Evolutionary conservation across 2,113 vertebrate species (phyloP).

Genomic region (Colius striatus): DNA sequence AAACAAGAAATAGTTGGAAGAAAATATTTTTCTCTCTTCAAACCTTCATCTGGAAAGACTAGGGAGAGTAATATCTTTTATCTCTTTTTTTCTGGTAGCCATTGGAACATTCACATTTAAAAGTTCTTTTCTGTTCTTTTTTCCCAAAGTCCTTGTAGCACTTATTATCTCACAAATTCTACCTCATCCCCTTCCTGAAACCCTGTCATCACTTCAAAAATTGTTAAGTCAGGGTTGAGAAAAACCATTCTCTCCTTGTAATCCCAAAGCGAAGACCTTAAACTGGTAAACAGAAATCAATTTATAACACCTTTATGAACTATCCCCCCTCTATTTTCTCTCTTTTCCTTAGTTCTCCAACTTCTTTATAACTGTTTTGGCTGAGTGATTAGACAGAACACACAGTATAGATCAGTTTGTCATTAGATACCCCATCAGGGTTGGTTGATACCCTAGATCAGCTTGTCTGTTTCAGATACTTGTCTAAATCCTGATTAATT

Average conservation of each 20-base stretch:
- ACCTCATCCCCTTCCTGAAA: background rate
- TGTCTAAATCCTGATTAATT: background rate
- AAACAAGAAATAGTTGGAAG: conserved; percentile 28
- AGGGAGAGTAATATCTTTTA: background rate
- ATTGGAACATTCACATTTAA: background rate
- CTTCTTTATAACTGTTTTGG: background rate
- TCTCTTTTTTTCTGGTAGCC: background rate
- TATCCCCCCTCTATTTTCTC: background rate
- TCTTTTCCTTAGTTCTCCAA: background rate
- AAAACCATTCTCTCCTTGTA: conserved; percentile 8
- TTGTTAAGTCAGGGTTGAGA: background rate
- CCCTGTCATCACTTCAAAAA: conserved; percentile 16
- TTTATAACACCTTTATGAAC: background rate
- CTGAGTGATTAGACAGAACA: background rate
- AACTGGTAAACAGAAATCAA: background rate
- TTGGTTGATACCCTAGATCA: background rate
- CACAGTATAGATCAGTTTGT: background rate
- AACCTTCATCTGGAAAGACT: background rate
- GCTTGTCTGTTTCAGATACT: background rate
- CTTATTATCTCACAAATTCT: conserved; percentile 23
- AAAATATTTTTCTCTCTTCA: conserved; percentile 30
- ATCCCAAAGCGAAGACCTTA: background rate
- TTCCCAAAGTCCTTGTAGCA: conserved; percentile 7
- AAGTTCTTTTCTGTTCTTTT: conserved; percentile 1
- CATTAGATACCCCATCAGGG: background rate